Evolutionary conservation across 2,113 vertebrate species (phyloP), one percentile per base, ranked within the genome.

Genomic region (Cebidichthys violaceus): DNA sequence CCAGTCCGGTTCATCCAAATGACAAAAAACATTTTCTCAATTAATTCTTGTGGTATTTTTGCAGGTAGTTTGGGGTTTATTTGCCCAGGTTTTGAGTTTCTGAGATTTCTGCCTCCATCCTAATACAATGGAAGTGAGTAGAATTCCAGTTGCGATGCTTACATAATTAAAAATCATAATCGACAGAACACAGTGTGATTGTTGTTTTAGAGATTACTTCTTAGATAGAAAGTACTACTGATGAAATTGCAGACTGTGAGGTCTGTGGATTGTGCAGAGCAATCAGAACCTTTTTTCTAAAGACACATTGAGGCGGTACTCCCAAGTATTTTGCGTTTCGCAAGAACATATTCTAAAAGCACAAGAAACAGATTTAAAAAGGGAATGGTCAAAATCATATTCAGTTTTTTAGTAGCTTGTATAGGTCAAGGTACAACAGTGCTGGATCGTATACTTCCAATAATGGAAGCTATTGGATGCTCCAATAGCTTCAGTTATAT

Each of bases 11-110:
- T 71, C 15, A 13, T 35, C 24, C 14, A 69, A 75, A 20, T 7
- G 4, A 59, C 14, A 47, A 45, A 45, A 75, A 60, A 41, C 10
- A 14, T 67, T 62, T 55, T 74, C 24, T 35, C 57, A 75, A 27
- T 64, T 68, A 33, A 37, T 29, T 15, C 15, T 69, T 14, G 6
- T 50, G 24, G 31, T 68, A 61, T 70, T 54, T 22, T 17, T 2
- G 8, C 54, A 2, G 2, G 9, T 13, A 17, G 22, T 70, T 64
- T 45, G 6, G 4, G 22, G 29, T 45, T 68, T 41, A 11, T 27
- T 73, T 45, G 7, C 13, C 2, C 6, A 35, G n/a, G 11, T 64
- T 60, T 52, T 65, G 24, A 43, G 27, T 45, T 14, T 8, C 14
- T 14, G 10, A 59, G 20, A 15, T n/a, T 47, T 68, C 31, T 35